phyloP scores from a whole-genome alignment of 2,888 invertebrate species.

The Creontiades dilutus region DNA sequence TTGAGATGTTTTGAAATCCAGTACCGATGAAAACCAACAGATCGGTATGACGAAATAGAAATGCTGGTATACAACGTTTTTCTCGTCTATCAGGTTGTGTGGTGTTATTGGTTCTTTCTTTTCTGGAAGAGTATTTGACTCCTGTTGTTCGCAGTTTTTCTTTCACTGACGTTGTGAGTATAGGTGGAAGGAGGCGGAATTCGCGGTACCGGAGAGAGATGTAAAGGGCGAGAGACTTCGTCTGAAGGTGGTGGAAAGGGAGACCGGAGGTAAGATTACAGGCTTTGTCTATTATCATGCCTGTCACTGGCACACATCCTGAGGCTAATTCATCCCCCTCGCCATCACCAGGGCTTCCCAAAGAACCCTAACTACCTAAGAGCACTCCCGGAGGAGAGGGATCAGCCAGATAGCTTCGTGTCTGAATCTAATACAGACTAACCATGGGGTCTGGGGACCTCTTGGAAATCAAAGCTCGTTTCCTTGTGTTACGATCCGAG shows the following conservation, averaged over 20 bases:
- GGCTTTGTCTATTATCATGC: constrained; percentile 71
- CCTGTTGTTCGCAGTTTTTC: too few species aligned
- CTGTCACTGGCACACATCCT: constrained; percentile 70
- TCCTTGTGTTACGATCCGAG: too few species aligned
- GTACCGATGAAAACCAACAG: not conserved
- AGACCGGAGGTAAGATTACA: constrained; percentile 63
- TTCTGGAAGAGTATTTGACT: too few species aligned
- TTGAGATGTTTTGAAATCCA: not conserved
- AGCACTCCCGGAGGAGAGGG: not conserved
- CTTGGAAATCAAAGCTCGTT: constrained; percentile 7
- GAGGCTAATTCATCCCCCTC: constrained; percentile 64
- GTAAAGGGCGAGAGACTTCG: not conserved
- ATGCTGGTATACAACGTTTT: too few species aligned
- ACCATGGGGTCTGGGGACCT: not conserved
- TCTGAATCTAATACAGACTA: constrained; percentile 4
- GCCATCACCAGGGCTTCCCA: constrained; percentile 37
- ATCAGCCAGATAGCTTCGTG: constrained; percentile 17
- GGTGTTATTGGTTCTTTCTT: too few species aligned
- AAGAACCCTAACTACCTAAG: constrained; percentile 39
- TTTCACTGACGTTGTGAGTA: too few species aligned
- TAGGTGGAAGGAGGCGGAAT: not conserved
- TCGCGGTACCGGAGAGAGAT: not conserved
- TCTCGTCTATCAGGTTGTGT: too few species aligned
- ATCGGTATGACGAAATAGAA: too few species aligned
- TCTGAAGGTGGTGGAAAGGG: constrained; percentile 21